Conservation (phyloP, 1,140 invertebrate species). For the Cherax destructor region DNA sequence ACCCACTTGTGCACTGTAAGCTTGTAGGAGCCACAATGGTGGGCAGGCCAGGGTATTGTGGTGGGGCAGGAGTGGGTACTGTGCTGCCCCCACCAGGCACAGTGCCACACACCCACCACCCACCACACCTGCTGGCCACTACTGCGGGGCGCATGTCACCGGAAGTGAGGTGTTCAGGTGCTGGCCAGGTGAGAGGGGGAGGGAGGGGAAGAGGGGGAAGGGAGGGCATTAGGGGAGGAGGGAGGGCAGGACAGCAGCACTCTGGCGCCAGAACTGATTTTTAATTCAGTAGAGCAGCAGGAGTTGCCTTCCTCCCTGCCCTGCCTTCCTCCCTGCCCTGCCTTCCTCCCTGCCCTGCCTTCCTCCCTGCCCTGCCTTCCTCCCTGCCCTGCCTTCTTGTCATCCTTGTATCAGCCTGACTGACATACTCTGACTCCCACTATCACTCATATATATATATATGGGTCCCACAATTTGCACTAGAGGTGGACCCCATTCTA, state of each 20-base stretch:
- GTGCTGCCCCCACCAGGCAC: background rate
- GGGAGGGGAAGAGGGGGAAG: background rate
- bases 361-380: background rate
- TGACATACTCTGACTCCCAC: background rate
- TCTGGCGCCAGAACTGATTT: conserved; percentile 54
- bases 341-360: background rate
- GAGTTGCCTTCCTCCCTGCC: background rate
- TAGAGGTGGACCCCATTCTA: too few species aligned
- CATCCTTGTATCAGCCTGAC: too few species aligned
- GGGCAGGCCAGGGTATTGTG: too few species aligned
- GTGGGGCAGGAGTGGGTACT: too few species aligned
- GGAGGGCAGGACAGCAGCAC: conserved; percentile 6
- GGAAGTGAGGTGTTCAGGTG: conserved; percentile 38
- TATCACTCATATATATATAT: background rate
- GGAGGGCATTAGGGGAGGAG: background rate
- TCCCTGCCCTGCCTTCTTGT: too few species aligned
- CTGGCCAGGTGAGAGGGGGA: background rate
- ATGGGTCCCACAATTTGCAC: too few species aligned
- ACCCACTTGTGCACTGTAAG: conserved; percentile 10
- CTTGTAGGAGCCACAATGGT: background rate
- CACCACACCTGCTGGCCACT: too few species aligned
- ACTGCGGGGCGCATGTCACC: conserved; percentile 4
- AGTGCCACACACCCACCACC: background rate
- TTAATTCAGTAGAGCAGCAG: conserved; percentile 52
- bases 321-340: background rate